Evolutionary conservation across 1,140 invertebrate species (phyloP), one percentile per base, ranked within the genome.

Genomic region (Drosophila takahashii): DNA sequence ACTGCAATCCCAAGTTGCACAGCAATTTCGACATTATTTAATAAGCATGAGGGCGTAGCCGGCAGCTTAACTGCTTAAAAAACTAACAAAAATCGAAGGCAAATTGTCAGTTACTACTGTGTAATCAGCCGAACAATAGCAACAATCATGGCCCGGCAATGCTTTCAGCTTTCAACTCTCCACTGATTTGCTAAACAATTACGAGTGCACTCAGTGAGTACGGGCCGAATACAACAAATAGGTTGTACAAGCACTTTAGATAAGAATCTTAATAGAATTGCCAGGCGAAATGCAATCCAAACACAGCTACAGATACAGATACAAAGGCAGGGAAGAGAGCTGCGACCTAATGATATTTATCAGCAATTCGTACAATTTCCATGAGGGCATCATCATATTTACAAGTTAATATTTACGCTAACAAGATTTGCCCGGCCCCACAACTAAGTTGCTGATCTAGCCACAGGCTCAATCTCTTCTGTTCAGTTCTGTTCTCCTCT

Each of bases 331-430:
- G 42, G 37, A 37, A 41, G 18, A 39, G 29, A 51, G 61, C 50
- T 72, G 62, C 44, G 32, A 80, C 85, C 62, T 89, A 89, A 89
- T 89, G 84, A 89, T 89, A 89, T 89, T 89, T 89, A 89, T 89
- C 84, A 84, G 79, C 79, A 62, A 90, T 87, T 86, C 85, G 81
- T 84, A 87, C 83, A 74, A 90, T 90, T 90, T 90, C 89, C 86
- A 90, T 84, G 77, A 81, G 86, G 83, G 87, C 87, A 90, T 90
- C 84, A 90, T 90, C 87, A 90, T 90, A 90, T 90, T 90, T 90
- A 90, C 87, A 90, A 90, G 87, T 90, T 90, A 90, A 90, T 90
- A 90, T 90, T 90, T 90, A 81, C 87, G 87, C 83, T 90, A 90
- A 90, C 86, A 90, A 90, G 86, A 90, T 85, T 73, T 74, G 53